Percentiles rank a stretch among this genome's conserved stretches.
Evolutionary conservation across 2,888 invertebrate genomes (phyloP).

Genomic region (Papilio gigon): DNA sequence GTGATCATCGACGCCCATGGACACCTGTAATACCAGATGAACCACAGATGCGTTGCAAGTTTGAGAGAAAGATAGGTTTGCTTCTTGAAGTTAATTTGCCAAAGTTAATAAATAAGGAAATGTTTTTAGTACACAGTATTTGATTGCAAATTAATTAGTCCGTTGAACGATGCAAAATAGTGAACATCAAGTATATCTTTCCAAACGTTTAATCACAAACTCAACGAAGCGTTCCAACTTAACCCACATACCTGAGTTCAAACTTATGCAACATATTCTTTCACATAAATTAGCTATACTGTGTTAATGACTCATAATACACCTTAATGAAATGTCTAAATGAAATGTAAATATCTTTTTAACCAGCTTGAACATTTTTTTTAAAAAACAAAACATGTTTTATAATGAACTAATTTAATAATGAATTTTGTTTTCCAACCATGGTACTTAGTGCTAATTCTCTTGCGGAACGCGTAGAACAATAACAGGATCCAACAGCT

Average conservation of each 20-base stretch:
- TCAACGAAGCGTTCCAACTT: constrained; percentile 31
- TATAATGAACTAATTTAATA: constrained; percentile 10
- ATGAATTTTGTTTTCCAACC: constrained; percentile 29
- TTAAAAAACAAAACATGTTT: constrained; percentile 13
- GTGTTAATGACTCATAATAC: constrained; percentile 21
- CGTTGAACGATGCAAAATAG: background rate
- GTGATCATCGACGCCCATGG: too few species aligned
- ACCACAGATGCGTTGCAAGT: too few species aligned
- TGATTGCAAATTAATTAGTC: background rate
- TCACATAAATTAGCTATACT: constrained; percentile 9
- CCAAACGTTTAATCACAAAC: constrained; percentile 26
- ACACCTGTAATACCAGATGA: too few species aligned
- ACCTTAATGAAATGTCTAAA: background rate
- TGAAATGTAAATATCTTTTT: background rate
- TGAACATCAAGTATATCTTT: constrained; percentile 25
- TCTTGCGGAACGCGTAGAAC: constrained; percentile 74
- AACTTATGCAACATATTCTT: constrained; percentile 35
- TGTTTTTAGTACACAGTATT: background rate
- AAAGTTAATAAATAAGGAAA: too few species aligned
- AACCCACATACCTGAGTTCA: constrained; percentile 39
- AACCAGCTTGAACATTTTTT: background rate
- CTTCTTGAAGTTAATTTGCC: too few species aligned
- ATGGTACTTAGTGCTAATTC: constrained; percentile 56
- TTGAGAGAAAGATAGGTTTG: too few species aligned
- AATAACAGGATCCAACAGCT: constrained; percentile 74